Evolutionary conservation across 2,888 invertebrate genomes (phyloP).

Genomic region (Drosophila phalerata): DNA sequence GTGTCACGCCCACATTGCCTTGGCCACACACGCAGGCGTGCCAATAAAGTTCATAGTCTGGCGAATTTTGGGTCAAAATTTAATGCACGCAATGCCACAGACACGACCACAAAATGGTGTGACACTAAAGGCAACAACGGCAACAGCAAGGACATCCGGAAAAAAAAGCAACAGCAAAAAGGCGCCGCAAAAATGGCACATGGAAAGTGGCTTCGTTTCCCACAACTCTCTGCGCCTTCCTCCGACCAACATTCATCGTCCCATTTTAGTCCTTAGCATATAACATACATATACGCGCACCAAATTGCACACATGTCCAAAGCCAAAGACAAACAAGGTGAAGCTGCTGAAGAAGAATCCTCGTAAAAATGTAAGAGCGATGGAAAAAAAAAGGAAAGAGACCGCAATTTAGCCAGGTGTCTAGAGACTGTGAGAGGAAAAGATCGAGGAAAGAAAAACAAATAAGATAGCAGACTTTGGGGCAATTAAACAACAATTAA

Average conservation of each 20-base stretch:
- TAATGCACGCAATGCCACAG: conserved; percentile 74
- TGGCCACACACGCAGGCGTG: conserved; percentile 35
- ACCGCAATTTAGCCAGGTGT: not conserved
- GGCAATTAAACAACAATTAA: no score
- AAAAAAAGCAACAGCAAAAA: conserved; percentile 5
- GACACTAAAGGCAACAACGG: conserved; percentile 44
- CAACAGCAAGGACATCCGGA: conserved; percentile 36
- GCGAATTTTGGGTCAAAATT: conserved; percentile 56
- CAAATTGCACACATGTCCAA: conserved; percentile 36
- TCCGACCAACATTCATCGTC: not conserved
- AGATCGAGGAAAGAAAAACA: not conserved
- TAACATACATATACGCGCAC: conserved; percentile 13
- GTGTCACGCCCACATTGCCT: conserved; percentile 49
- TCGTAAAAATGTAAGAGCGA: not conserved
- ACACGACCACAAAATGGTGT: conserved; percentile 67
- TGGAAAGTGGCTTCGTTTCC: conserved; percentile 39
- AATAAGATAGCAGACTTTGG: no score
- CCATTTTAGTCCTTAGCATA: conserved; percentile 12
- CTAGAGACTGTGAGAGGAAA: not conserved
- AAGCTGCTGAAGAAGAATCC: conserved; percentile 19
- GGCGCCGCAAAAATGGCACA: conserved; percentile 45
- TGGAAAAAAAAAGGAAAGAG: not conserved
- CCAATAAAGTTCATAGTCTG: conserved; percentile 38
- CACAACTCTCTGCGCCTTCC: not conserved
- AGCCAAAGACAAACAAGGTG: conserved; percentile 39